A percentile compares a stretch with the other conserved stretches of the same genome.
These are phyloP conservation scores for Gymnosoma rotundatum DNA, from an alignment of 2,888 invertebrate species.

Conservation along the genomic window DNA sequence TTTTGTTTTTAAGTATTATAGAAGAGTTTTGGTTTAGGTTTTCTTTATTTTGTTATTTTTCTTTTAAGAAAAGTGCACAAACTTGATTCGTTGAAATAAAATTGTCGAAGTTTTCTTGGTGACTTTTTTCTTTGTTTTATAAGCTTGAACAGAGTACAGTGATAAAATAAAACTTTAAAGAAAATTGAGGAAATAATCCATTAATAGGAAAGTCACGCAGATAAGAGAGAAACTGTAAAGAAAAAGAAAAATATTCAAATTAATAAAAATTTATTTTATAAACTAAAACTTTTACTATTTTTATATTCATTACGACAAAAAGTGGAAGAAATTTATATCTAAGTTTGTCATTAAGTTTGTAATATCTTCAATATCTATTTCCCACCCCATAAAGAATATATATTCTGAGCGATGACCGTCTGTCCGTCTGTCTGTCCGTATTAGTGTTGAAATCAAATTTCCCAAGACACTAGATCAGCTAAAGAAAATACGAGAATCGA, in stretches of 20 bases:
- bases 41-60: constrained; percentile 1
- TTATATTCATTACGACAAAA: no score
- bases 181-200: neutral
- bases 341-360: no score
- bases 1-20: constrained; percentile 38
- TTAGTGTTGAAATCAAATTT: no score
- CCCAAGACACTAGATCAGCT: no score
- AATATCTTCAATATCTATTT: no score
- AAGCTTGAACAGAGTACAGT: constrained; percentile 53
- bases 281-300: no score
- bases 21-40: constrained; percentile 45
- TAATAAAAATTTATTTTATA: neutral
- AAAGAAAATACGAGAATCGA: no score
- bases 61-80: constrained; percentile 61
- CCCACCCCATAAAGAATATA: no score
- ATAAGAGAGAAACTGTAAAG: constrained; percentile 57
- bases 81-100: constrained; percentile 61
- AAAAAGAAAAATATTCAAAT: neutral
- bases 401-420: no score
- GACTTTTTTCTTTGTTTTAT: constrained; percentile 1
- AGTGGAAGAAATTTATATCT: no score
- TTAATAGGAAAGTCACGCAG: constrained; percentile 23
- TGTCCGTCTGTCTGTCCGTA: no score
- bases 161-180: constrained; percentile 31
- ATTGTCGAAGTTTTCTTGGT: constrained; percentile 10